These are phyloP conservation scores for Orchestia grillus DNA, from an alignment of 1,140 invertebrate genomes.

Conservation along the genomic window DNA sequence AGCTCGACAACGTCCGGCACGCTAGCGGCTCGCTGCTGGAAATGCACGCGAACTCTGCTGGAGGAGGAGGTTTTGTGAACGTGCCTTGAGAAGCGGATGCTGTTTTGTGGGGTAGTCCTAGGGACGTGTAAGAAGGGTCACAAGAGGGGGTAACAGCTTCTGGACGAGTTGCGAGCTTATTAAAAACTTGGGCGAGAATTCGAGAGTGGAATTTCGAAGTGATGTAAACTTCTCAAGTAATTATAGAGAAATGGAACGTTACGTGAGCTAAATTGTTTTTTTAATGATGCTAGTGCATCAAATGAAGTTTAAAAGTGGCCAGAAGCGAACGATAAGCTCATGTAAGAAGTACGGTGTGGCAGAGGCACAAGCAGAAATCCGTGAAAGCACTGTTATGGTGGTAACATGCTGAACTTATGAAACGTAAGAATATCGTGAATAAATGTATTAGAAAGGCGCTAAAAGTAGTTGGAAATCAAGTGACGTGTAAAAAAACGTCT, in stretches of 20 bases:
- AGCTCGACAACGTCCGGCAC: not conserved
- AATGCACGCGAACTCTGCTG: not conserved
- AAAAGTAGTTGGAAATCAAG: too few species aligned
- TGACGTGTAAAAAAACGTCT: too few species aligned
- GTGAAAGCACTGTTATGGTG: not conserved
- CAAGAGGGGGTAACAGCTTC: not conserved
- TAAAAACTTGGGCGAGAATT: not conserved
- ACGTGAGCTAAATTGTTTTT: not conserved
- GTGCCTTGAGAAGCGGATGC: not conserved
- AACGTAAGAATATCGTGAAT: too few species aligned
- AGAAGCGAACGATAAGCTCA: not conserved
- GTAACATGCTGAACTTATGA: not conserved
- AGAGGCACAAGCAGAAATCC: too few species aligned
- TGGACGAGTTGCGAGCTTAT: not conserved
- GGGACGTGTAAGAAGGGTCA: not conserved
- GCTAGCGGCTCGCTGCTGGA: not conserved
- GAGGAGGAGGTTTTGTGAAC: not conserved
- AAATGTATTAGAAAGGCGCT: too few species aligned
- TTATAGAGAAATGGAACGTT: not conserved
- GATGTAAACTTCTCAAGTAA: not conserved
- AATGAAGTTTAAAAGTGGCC: not conserved
- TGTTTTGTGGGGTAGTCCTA: not conserved
- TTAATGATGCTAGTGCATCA: not conserved
- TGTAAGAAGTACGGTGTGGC: not conserved
- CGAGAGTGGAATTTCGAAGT: not conserved